These are phyloP conservation scores for Drosophila suboccidentalis DNA, from an alignment of 2,888 invertebrate species.

Conservation along the genomic window DNA sequence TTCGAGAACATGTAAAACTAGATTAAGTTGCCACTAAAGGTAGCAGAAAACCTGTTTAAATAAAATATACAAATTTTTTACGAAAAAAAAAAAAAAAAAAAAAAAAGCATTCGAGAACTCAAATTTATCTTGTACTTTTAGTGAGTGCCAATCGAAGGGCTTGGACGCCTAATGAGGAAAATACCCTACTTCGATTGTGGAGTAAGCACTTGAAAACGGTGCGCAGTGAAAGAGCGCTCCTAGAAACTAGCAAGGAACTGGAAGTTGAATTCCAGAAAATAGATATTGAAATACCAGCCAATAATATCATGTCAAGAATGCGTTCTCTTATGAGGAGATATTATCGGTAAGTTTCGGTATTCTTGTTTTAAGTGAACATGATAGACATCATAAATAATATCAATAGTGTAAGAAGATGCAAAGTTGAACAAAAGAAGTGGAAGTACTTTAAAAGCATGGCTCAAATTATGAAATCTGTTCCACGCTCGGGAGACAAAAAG, in stretches of 20 bases:
- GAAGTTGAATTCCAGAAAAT: constrained; percentile 12
- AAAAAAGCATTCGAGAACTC: neutral
- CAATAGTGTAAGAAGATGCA: neutral
- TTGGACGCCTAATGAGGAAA: constrained; percentile 33
- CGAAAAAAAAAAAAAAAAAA: too few relatives aligned
- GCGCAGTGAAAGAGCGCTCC: neutral
- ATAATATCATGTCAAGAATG: constrained; percentile 44
- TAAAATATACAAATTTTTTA: too few relatives aligned
- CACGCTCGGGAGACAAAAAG: neutral
- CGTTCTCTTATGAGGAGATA: constrained; percentile 34
- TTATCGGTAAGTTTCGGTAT: constrained; percentile 15
- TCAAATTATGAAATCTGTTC: constrained; percentile 13
- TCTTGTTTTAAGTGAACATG: neutral
- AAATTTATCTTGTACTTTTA: neutral
- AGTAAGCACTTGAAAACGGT: neutral
- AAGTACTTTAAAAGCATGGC: constrained; percentile 15
- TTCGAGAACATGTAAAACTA: too few relatives aligned
- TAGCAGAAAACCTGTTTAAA: too few relatives aligned
- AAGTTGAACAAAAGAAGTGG: constrained; percentile 1
- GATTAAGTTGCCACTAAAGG: too few relatives aligned
- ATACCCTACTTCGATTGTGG: constrained; percentile 34
- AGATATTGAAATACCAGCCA: constrained; percentile 21
- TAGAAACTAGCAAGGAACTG: constrained; percentile 15
- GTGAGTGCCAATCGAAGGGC: constrained; percentile 18
- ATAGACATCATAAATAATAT: neutral